Percentiles rank a stretch among this genome's conserved stretches.
These are phyloP conservation scores for Nasalis larvatus DNA, from an alignment of 2,113 vertebrate species.

Conservation along the genomic window DNA sequence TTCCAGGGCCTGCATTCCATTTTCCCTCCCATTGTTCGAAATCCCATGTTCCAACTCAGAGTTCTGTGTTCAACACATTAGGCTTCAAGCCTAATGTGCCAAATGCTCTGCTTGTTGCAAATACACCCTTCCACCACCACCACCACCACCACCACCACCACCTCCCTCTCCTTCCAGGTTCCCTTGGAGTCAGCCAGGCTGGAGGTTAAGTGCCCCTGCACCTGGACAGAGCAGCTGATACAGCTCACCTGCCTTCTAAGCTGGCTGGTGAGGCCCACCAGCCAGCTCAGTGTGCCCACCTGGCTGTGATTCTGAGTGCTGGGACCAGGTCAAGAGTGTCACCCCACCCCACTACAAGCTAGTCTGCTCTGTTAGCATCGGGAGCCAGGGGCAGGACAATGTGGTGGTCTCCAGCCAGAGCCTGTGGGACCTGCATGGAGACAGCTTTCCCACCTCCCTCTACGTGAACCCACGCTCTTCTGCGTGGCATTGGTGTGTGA, in stretches of 20 bases:
- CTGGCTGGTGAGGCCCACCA: neutral
- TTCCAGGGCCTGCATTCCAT: neutral
- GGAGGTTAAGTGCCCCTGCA: constrained; percentile 2
- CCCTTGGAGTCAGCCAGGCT: constrained; percentile 24
- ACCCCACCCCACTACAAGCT: constrained; percentile 34
- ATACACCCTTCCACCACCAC: neutral
- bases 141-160: rapidly evolving
- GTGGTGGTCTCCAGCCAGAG: constrained; percentile 55
- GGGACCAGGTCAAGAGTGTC: constrained; percentile 24
- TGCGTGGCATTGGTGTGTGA: neutral
- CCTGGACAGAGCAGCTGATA: neutral
- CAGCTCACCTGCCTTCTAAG: constrained; percentile 64
- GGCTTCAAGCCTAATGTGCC: neutral
- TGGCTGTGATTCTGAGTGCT: neutral
- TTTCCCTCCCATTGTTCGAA: neutral
- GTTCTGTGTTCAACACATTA: neutral
- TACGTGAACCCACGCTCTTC: constrained; percentile 45
- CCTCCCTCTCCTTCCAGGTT: neutral
- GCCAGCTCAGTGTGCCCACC: neutral
- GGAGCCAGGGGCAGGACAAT: neutral
- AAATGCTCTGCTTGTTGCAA: neutral
- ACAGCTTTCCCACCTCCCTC: constrained; percentile 50
- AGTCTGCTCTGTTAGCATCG: constrained; percentile 13
- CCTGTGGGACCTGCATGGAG: constrained; percentile 54
- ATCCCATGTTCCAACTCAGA: neutral